A percentile compares a stretch with the other conserved stretches of the same genome.
phyloP scores from a whole-genome alignment of 2,888 invertebrate genomes.

The Drosophila antonietae region DNA sequence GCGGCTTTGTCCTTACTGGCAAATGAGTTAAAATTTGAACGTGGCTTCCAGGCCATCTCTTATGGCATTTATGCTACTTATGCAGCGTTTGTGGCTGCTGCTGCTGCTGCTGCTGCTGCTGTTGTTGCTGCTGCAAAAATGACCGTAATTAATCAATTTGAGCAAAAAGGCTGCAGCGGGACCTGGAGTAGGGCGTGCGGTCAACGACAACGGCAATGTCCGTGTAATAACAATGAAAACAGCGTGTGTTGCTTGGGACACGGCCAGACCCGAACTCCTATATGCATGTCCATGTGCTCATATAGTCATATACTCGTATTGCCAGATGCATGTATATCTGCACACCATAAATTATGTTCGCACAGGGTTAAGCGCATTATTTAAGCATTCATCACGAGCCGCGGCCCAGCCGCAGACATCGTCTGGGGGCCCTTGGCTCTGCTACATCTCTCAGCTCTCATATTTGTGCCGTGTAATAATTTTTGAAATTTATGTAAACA shows the following conservation, averaged over 20 bases:
- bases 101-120: conserved; percentile 20
- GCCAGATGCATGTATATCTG: conserved; percentile 70
- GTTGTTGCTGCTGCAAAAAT: conserved; percentile 46
- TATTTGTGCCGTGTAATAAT: conserved; percentile 67
- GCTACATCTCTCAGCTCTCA: conserved; percentile 41
- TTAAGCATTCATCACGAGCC: conserved; percentile 79
- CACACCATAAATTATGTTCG: conserved; percentile 83
- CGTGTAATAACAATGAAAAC: conserved; percentile 78
- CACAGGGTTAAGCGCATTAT: conserved; percentile 82
- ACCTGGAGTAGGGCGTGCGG: conserved; percentile 49
- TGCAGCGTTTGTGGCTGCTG: conserved; percentile 48
- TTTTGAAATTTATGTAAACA: conserved; percentile 79
- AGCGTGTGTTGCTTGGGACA: conserved; percentile 62
- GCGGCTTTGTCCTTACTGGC: conserved; percentile 75
- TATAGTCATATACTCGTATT: conserved; percentile 32
- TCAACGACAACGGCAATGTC: conserved; percentile 73
- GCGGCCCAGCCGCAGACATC: conserved; percentile 28
- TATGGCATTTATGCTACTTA: conserved; percentile 76
- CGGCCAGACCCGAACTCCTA: background rate
- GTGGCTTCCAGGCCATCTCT: conserved; percentile 62
- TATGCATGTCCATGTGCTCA: conserved; percentile 7
- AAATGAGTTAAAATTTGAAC: conserved; percentile 65
- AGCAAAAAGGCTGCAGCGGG: conserved; percentile 68
- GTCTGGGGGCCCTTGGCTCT: conserved; percentile 16
- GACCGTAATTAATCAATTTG: conserved; percentile 81